Evolutionary conservation across 2,888 invertebrate genomes (phyloP).

Genomic region (Eupithecia pulchellata): DNA sequence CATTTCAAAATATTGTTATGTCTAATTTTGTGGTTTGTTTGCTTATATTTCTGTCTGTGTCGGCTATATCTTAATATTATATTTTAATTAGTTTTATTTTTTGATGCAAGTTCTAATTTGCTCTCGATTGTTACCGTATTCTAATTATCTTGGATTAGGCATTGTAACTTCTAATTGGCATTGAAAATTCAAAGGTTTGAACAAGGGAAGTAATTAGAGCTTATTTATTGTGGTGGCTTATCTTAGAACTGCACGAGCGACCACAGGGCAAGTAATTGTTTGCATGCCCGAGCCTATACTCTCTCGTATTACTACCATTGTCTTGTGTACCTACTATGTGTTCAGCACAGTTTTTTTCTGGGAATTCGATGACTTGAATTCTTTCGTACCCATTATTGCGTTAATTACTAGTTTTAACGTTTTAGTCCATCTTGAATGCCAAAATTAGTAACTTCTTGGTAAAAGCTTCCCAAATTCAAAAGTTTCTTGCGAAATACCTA

Average conservation of each 20-base stretch:
- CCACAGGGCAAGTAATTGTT: constrained; percentile 44
- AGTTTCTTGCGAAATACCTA: not conserved
- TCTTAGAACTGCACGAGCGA: constrained; percentile 68
- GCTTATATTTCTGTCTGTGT: constrained; percentile 4
- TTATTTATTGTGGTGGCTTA: constrained; percentile 78
- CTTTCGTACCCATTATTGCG: not conserved
- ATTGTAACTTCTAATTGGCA: constrained; percentile 62
- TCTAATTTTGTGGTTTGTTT: constrained; percentile 38
- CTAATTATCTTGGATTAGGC: constrained; percentile 49
- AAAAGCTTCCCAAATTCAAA: constrained; percentile 1
- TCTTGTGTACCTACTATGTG: constrained; percentile 12
- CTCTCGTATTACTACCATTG: constrained; percentile 42
- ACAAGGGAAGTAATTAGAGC: constrained; percentile 78
- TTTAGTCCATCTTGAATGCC: not conserved
- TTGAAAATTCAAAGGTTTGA: constrained; percentile 60
- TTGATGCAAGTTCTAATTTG: too few relatives aligned
- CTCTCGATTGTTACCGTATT: constrained; percentile 24
- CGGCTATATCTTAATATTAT: not conserved
- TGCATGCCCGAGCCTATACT: constrained; percentile 43
- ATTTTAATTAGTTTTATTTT: constrained; percentile 4
- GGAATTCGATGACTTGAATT: not conserved
- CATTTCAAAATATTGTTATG: constrained; percentile 43
- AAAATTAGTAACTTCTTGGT: not conserved
- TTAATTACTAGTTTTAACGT: not conserved
- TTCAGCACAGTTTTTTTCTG: not conserved